Conservation (phyloP, 37 sponge, comb jelly and placozoan genomes). For the Halichondria panicea region DNA sequence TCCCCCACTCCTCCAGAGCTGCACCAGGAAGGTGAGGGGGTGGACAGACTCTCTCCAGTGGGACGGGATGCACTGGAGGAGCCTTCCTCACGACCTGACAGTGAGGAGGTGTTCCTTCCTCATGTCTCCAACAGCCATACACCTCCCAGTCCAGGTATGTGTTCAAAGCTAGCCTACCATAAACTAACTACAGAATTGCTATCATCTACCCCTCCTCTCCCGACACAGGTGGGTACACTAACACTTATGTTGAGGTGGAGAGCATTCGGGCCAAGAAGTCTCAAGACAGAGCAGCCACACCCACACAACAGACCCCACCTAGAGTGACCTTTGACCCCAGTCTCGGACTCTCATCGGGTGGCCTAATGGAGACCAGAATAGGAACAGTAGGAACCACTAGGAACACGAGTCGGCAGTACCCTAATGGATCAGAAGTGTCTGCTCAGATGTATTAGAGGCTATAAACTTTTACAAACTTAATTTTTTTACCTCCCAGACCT, state of each 20-base stretch:
- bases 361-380: slow-evolving; percentile 38
- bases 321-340: slow-evolving; percentile 5
- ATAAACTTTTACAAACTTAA: neutral
- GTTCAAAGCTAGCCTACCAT: too few relatives aligned
- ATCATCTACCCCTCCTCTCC: neutral
- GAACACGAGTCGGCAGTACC: too few relatives aligned
- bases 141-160: too few relatives aligned
- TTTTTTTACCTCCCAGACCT: neutral
- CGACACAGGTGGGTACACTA: slow-evolving; percentile 40
- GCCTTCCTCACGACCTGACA: neutral
- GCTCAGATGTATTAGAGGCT: slow-evolving; percentile 29
- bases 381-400: slow-evolving; percentile 17
- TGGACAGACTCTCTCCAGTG: too few relatives aligned
- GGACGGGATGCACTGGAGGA: slow-evolving; percentile 1
- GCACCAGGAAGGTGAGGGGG: too few relatives aligned
- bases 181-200: neutral
- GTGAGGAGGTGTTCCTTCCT: neutral
- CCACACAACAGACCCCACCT: neutral
- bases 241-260: slow-evolving; percentile 46
- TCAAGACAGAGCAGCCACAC: slow-evolving; percentile 17
- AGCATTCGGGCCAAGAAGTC: slow-evolving; percentile 39
- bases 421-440: neutral
- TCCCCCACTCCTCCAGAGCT: neutral
- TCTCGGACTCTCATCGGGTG: slow-evolving; percentile 20
- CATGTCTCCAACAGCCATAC: too few relatives aligned